Conservation (phyloP, 2,888 invertebrate species). For the Cecidostiba fungosa region DNA sequence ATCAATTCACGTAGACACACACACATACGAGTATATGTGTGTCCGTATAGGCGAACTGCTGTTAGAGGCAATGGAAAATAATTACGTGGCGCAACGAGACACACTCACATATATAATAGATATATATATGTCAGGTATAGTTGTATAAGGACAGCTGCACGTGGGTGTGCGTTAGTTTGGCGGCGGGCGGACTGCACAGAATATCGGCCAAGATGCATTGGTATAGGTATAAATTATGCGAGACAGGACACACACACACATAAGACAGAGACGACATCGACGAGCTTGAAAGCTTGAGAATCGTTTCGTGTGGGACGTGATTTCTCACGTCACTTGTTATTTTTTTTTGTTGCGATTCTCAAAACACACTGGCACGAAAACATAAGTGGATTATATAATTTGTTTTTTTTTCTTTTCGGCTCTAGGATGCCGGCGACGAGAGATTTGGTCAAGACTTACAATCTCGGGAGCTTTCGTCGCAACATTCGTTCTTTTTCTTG, state of each 20-base stretch:
- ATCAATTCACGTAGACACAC: background rate
- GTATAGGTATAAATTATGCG: constrained; percentile 66
- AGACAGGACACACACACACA: constrained; percentile 71
- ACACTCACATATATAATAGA: background rate
- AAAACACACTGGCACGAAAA: constrained; percentile 48
- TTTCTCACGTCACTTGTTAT: constrained; percentile 58
- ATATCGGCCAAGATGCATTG: constrained; percentile 73
- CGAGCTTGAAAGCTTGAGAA: constrained; percentile 74
- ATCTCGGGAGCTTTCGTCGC: constrained; percentile 79
- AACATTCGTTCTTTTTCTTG: constrained; percentile 80
- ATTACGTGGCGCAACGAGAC: constrained; percentile 63
- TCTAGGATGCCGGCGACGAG: constrained; percentile 18
- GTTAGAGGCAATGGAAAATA: constrained; percentile 47
- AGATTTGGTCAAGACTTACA: constrained; percentile 73
- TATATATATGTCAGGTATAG: background rate
- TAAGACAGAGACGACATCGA: constrained; percentile 73
- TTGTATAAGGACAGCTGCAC: constrained; percentile 4
- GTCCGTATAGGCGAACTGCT: constrained; percentile 36
- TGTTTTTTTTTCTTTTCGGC: constrained; percentile 1
- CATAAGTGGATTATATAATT: constrained; percentile 40
- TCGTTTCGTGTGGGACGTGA: constrained; percentile 75
- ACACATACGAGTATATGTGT: background rate
- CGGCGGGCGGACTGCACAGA: constrained; percentile 68
- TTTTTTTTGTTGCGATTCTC: constrained; percentile 39
- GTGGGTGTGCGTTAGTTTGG: background rate